A percentile compares a stretch with the other conserved stretches of the same genome.
These are phyloP conservation scores for Polydrusus pterygomalis DNA, from an alignment of 2,888 invertebrate species.

Conservation along the genomic window DNA sequence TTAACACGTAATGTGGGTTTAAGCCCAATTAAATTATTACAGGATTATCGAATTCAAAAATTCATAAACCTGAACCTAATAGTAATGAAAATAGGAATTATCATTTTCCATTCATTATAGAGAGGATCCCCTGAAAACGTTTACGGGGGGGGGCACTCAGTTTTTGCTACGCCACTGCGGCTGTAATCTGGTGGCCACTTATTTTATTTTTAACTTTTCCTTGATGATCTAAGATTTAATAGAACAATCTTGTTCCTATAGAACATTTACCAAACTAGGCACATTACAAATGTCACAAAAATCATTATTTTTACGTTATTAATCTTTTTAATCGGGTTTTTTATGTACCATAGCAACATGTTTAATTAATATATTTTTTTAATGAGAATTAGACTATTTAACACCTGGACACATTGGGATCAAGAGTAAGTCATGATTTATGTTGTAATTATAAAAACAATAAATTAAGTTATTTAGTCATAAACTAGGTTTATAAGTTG, in stretches of 20 bases:
- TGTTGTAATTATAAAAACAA: slow-evolving; percentile 15
- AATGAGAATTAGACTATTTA: not conserved
- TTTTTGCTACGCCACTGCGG: no score
- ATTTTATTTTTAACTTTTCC: not conserved
- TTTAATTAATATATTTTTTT: not conserved
- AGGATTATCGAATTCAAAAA: no score
- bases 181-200: no score
- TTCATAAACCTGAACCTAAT: no score
- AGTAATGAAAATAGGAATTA: no score
- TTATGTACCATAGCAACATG: not conserved
- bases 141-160: no score
- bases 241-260: slow-evolving; percentile 4
- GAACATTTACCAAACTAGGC: not conserved
- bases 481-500: slow-evolving; percentile 27
- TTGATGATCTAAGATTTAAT: slow-evolving; percentile 3
- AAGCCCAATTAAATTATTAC: no score
- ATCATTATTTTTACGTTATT: not conserved
- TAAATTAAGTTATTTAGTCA: slow-evolving; percentile 20
- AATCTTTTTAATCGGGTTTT: slow-evolving; percentile 10
- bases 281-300: slow-evolving; percentile 13
- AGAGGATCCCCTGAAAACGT: no score
- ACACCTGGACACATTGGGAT: slow-evolving; percentile 19
- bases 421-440: slow-evolving; percentile 2
- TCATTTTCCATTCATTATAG: no score
- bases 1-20: no score